phyloP scores from a whole-genome alignment of 2,888 invertebrate genomes.

The Diadromus collaris region DNA sequence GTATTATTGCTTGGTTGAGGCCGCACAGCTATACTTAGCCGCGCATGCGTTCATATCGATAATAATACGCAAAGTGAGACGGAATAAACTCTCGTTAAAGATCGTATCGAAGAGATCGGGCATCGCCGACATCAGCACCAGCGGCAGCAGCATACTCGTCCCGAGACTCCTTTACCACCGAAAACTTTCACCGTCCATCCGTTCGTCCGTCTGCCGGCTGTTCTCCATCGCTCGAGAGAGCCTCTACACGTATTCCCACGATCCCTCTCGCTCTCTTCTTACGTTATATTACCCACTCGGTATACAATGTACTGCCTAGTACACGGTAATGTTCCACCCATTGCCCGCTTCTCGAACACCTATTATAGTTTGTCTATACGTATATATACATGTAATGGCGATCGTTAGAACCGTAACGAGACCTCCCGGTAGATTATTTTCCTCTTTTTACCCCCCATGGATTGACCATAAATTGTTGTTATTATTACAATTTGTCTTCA shows the following conservation, averaged over 20 bases:
- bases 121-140: conserved; percentile 24
- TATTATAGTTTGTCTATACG: conserved; percentile 32
- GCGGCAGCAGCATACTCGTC: conserved; percentile 38
- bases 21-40: conserved; percentile 10
- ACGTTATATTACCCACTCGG: conserved; percentile 45
- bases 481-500: conserved; percentile 18
- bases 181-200: conserved; percentile 66
- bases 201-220: conserved; percentile 54
- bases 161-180: conserved; percentile 56
- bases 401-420: conserved; percentile 36
- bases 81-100: conserved; percentile 52
- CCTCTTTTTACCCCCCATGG: neutral
- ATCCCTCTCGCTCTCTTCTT: conserved; percentile 47
- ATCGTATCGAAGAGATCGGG: conserved; percentile 60
- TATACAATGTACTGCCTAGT: conserved; percentile 16
- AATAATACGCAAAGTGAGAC: conserved; percentile 40
- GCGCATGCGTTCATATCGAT: conserved; percentile 1
- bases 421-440: conserved; percentile 23
- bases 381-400: neutral
- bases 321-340: conserved; percentile 20
- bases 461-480: conserved; percentile 14
- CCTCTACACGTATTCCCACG: conserved; percentile 45
- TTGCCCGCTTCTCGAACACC: conserved; percentile 30
- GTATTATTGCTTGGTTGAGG: neutral
- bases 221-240: conserved; percentile 18